Base-by-base conservation (phyloP, 1,140 invertebrate species). In the Gryllus bimaculatus region DNA sequence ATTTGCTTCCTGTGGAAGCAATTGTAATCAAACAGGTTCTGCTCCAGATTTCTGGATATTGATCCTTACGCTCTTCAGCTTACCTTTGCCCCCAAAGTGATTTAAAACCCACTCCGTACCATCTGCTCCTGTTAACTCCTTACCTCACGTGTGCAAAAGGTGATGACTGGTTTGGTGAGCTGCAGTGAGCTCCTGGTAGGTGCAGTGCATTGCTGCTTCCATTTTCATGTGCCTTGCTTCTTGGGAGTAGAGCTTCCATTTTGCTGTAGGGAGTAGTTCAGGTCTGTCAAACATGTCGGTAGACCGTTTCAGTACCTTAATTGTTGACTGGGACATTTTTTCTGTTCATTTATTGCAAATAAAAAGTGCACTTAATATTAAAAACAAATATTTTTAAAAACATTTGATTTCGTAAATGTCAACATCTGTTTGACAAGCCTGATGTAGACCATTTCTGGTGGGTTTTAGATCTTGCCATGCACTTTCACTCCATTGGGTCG, bases 141-240 rank as follows among this genome's bases (percentile, higher is more conserved):
- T 2, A 18, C 18, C 54, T 66, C 10, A 66, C 54, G 10, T 66
- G 54, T 13, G 54, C 54, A 66, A 3, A 66, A 66, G 26, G 54
- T 66, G 54, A 66, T 66, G 54, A 13, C 54, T 66, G 54, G 54
- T 66, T 66, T 7, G 54, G 54, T 66, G 54, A 66, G 54, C 54
- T 66, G 54, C 54, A 66, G 54, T 66, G 54, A 66, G 54, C 54
- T 66, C 54, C 54, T 66, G 54, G 54, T 66, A 66, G 54, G 54
- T 66, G 54, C 54, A 10, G 18, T 66, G 54, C 54, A 66, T 66
- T 18, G 10, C 54, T 66, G 18, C 54, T 10, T 66, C 54, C 54
- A 7, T 66, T 66, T 39, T 66, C 10, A 66, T 66, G 54, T 66
- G 18, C 54, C 54, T 66, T 66, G 54, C 54, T 66, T 66, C 26